A percentile compares a stretch with the other conserved stretches of the same genome.
phyloP scores from a whole-genome alignment of 2,888 invertebrate species.

The Scaptomyza tumidula region DNA sequence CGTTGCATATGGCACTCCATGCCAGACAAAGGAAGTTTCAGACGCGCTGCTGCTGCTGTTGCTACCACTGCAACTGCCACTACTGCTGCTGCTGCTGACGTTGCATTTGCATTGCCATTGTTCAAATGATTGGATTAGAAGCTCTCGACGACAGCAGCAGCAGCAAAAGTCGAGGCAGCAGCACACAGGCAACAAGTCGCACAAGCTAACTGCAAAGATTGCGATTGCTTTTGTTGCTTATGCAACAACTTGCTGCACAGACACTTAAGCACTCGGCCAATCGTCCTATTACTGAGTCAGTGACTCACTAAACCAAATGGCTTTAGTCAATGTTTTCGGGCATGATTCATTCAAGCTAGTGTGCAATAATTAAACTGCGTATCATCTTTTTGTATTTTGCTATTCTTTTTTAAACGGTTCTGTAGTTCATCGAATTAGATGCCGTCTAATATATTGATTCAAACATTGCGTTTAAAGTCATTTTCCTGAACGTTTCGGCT shows the following conservation, averaged over 20 bases:
- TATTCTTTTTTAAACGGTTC: neutral
- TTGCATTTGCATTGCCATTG: constrained; percentile 75
- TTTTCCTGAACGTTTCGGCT: constrained; percentile 15
- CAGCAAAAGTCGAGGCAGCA: constrained; percentile 2
- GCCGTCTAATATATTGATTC: constrained; percentile 8
- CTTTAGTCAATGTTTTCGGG: constrained; percentile 25
- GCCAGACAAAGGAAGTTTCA: constrained; percentile 70
- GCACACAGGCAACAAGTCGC: constrained; percentile 63
- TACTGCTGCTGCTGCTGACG: constrained; percentile 27
- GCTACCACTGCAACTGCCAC: constrained; percentile 13
- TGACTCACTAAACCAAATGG: constrained; percentile 40
- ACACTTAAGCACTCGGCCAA: constrained; percentile 34
- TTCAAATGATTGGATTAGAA: constrained; percentile 74
- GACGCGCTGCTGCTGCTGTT: constrained; percentile 19
- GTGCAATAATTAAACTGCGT: constrained; percentile 5
- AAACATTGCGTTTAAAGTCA: constrained; percentile 27
- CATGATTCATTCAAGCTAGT: constrained; percentile 17
- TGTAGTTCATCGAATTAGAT: neutral
- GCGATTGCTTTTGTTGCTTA: constrained; percentile 41
- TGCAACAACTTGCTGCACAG: constrained; percentile 57
- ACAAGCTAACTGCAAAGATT: constrained; percentile 31
- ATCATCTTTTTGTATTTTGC: neutral
- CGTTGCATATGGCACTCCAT: constrained; percentile 60
- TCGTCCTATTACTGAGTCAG: constrained; percentile 36
- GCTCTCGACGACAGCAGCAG: constrained; percentile 37